Conservation (phyloP, 2,113 vertebrate genomes). For the Xyliphius kryptos region DNA sequence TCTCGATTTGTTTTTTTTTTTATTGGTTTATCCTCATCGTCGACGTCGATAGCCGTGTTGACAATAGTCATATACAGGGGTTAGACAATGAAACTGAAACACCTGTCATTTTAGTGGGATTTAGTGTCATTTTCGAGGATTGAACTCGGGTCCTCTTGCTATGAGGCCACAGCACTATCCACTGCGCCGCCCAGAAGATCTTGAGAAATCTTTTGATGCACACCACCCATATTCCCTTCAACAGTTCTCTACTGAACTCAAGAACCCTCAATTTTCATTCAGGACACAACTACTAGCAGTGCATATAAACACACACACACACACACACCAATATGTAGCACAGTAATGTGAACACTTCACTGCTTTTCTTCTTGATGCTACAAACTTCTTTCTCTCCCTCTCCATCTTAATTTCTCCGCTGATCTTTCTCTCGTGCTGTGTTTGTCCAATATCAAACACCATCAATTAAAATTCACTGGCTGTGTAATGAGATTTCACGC, state of each 20-base stretch:
- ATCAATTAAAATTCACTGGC: conserved; percentile 43
- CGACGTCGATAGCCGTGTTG: too few relatives aligned
- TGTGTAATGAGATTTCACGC: conserved; percentile 42
- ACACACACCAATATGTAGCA: not conserved
- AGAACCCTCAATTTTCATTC: conserved; percentile 12
- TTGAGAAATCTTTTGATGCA: too few relatives aligned
- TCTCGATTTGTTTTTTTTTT: too few relatives aligned
- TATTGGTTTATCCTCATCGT: too few relatives aligned
- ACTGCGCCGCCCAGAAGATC: too few relatives aligned
- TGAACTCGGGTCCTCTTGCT: too few relatives aligned
- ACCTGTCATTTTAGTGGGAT: too few relatives aligned
- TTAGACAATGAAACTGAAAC: too few relatives aligned
- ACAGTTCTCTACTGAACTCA: conserved; percentile 37
- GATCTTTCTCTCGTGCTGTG: conserved; percentile 22
- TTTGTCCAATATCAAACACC: conserved; percentile 37
- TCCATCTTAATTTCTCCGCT: conserved; percentile 27
- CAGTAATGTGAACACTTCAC: too few relatives aligned
- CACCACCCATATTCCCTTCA: conserved; percentile 44
- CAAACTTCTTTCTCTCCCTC: conserved; percentile 2
- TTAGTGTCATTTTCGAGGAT: too few relatives aligned
- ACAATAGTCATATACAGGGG: too few relatives aligned
- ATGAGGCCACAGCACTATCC: too few relatives aligned
- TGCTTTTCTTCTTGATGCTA: conserved; percentile 9
- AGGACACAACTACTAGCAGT: conserved; percentile 19
- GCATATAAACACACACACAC: conserved; percentile 27